Conservation (phyloP, 1,140 invertebrate genomes). For the Drosophila tristis region DNA sequence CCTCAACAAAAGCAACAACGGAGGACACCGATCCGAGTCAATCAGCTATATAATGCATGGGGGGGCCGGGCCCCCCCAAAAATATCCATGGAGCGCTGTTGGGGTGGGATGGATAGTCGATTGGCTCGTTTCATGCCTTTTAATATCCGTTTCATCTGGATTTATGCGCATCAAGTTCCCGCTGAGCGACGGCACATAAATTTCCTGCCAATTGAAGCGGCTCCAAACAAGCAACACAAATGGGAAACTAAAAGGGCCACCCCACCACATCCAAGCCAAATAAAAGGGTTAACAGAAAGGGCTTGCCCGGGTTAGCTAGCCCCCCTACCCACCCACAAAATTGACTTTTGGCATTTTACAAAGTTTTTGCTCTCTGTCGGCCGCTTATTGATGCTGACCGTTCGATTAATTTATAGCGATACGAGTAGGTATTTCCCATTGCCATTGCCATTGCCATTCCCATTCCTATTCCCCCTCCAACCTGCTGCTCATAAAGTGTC, state of each 20-base stretch:
- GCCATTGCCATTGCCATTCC: too few species aligned
- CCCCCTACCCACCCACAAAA: conserved; percentile 27
- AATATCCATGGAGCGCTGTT: background rate
- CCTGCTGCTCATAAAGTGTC: conserved; percentile 62
- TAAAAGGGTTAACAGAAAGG: conserved; percentile 61
- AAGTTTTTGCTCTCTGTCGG: conserved; percentile 39
- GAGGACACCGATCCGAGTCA: conserved; percentile 55
- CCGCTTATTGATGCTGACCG: conserved; percentile 40
- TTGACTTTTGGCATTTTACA: conserved; percentile 74
- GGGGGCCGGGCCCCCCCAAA: background rate
- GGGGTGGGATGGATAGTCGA: background rate
- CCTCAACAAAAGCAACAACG: conserved; percentile 21
- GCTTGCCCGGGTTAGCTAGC: conserved; percentile 34
- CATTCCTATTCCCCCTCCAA: background rate
- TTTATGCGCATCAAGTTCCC: conserved; percentile 80
- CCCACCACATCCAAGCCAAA: too few species aligned
- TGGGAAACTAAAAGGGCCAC: background rate
- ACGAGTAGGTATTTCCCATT: conserved; percentile 37
- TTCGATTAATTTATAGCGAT: conserved; percentile 72
- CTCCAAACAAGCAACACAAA: conserved; percentile 11
- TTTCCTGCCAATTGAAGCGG: conserved; percentile 76
- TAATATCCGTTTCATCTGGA: conserved; percentile 80
- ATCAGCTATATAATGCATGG: conserved; percentile 74
- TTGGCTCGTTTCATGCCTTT: conserved; percentile 70
- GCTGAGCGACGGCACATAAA: conserved; percentile 76